Evolutionary conservation across 2,888 invertebrate genomes (phyloP).

Genomic region (Zootermopsis nevadensis): DNA sequence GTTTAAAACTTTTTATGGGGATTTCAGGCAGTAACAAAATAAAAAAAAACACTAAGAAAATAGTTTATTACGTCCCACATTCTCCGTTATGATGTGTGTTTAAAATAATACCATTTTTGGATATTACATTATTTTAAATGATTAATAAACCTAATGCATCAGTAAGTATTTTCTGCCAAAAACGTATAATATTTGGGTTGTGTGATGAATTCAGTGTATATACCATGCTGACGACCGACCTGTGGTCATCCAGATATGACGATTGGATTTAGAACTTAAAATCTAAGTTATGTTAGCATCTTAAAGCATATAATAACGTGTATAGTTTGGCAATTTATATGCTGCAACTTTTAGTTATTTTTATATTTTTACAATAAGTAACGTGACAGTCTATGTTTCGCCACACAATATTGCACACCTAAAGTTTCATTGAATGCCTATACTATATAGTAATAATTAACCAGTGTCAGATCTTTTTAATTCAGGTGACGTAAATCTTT

Average conservation of each 20-base stretch:
- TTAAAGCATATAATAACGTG: slow-evolving; percentile 37
- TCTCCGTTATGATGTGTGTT: slow-evolving; percentile 39
- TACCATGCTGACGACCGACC: slow-evolving; percentile 19
- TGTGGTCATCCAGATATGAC: neutral
- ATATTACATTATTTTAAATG: slow-evolving; percentile 40
- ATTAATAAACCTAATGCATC: slow-evolving; percentile 13
- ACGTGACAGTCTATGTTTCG: slow-evolving; percentile 36
- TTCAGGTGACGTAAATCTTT: slow-evolving; percentile 39
- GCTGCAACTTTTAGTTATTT: slow-evolving; percentile 36
- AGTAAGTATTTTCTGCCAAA: slow-evolving; percentile 16
- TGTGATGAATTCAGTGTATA: slow-evolving; percentile 11
- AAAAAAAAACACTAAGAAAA: slow-evolving; percentile 51
- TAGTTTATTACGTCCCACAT: slow-evolving; percentile 46
- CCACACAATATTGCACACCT: slow-evolving; percentile 43
- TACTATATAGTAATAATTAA: slow-evolving; percentile 40
- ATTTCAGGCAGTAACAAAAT: slow-evolving; percentile 52
- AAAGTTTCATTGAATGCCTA: slow-evolving; percentile 32
- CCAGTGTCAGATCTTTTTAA: slow-evolving; percentile 19
- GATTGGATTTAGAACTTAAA: slow-evolving; percentile 34
- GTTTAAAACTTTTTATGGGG: slow-evolving; percentile 48
- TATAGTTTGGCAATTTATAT: slow-evolving; percentile 33
- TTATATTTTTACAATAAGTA: slow-evolving; percentile 46
- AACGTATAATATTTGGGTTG: slow-evolving; percentile 30
- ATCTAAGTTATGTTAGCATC: slow-evolving; percentile 33
- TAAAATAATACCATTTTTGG: slow-evolving; percentile 44